phyloP scores from a whole-genome alignment of 2,888 invertebrate genomes.

The Himalopsyche anomala region DNA sequence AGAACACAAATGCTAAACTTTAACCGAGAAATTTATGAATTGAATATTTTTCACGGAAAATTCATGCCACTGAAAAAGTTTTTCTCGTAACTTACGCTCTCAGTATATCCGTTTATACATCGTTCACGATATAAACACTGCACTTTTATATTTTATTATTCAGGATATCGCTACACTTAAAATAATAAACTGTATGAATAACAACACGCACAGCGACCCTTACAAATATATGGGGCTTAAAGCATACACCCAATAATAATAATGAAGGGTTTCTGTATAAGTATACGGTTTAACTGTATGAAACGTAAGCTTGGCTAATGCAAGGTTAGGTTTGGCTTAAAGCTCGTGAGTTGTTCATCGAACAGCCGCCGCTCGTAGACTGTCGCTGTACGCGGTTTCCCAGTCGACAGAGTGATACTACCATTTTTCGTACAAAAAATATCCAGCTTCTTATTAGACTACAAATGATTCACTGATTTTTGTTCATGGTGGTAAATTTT shows the following conservation, averaged over 20 bases:
- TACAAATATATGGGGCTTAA: constrained; percentile 21
- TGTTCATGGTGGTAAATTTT: not conserved
- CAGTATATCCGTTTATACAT: constrained; percentile 13
- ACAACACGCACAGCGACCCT: constrained; percentile 30
- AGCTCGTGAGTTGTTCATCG: constrained; percentile 53
- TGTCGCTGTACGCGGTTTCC: constrained; percentile 56
- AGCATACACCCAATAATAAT: constrained; percentile 34
- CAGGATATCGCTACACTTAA: constrained; percentile 16
- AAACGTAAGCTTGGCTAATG: constrained; percentile 31
- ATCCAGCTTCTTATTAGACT: constrained; percentile 23
- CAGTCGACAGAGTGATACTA: constrained; percentile 45
- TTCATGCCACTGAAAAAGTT: not conserved
- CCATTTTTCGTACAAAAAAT: constrained; percentile 50
- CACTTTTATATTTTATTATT: constrained; percentile 34
- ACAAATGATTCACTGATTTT: constrained; percentile 31
- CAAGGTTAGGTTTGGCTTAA: constrained; percentile 7
- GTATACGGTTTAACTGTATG: constrained; percentile 15
- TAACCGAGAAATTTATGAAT: too few species aligned
- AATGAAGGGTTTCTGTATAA: constrained; percentile 21
- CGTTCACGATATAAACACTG: constrained; percentile 30
- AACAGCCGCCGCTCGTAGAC: constrained; percentile 56
- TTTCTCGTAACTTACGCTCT: not conserved
- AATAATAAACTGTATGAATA: constrained; percentile 30
- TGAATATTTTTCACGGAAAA: too few species aligned
- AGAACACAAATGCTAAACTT: too few species aligned